phyloP scores from a whole-genome alignment of 1,140 invertebrate species.

The Drosophila nasuta region DNA sequence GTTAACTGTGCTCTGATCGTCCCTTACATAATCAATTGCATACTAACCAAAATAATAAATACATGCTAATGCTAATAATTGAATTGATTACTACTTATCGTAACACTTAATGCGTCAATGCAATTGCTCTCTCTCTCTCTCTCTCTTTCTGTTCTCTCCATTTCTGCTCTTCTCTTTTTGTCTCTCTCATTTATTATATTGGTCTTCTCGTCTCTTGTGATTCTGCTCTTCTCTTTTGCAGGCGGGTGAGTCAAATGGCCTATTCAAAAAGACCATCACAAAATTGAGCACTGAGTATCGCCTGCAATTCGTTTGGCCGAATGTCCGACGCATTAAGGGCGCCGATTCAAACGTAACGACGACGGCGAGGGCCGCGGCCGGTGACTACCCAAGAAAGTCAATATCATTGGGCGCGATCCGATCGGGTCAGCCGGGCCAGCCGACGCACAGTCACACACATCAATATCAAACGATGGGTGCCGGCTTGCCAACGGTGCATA shows the following conservation, averaged over 20 bases:
- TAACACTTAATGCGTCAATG: constrained; percentile 63
- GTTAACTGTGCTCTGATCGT: constrained; percentile 68
- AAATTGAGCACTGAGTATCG: constrained; percentile 94
- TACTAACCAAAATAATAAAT: constrained; percentile 26
- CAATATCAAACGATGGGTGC: constrained; percentile 78
- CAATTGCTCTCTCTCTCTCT: constrained; percentile 53
- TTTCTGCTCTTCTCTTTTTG: constrained; percentile 36
- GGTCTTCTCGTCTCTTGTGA: constrained; percentile 67
- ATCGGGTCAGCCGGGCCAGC: constrained; percentile 88
- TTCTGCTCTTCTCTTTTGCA: constrained; percentile 83
- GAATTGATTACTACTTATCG: constrained; percentile 43
- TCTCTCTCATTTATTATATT: constrained; percentile 49
- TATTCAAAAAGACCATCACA: constrained; percentile 89
- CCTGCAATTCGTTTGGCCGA: constrained; percentile 94
- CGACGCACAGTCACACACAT: constrained; percentile 67
- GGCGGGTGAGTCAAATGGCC: constrained; percentile 86
- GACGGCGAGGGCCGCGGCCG: constrained; percentile 81
- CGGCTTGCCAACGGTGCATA: constrained; percentile 86
- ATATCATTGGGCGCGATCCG: constrained; percentile 94
- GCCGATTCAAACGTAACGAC: constrained; percentile 79
- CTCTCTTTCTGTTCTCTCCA: constrained; percentile 48
- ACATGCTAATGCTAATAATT: constrained; percentile 33
- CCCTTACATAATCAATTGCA: constrained; percentile 24
- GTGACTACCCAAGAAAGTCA: constrained; percentile 90
- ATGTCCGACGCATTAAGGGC: constrained; percentile 86